These are phyloP conservation scores for Caenorhabditis parvicauda DNA, from an alignment of 2,888 invertebrate species.

Conservation along the genomic window DNA sequence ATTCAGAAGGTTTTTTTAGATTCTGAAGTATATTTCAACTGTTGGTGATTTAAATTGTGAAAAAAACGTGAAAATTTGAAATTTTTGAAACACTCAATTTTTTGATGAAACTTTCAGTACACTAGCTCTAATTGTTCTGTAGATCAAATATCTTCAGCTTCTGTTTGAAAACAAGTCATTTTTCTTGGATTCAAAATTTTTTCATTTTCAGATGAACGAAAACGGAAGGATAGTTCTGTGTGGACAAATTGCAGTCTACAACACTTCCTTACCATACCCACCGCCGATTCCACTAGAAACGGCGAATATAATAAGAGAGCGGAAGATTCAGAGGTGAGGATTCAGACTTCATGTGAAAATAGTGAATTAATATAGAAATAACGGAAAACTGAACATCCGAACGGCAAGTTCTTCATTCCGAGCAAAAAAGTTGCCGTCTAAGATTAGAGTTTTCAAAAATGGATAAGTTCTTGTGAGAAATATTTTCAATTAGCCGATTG, in stretches of 20 bases:
- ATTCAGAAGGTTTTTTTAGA: slow-evolving; percentile 61
- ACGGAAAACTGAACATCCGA: too few relatives aligned
- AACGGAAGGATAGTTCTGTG: slow-evolving; percentile 63
- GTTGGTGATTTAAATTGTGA: background rate
- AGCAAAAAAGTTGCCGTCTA: too few relatives aligned
- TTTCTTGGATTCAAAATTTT: background rate
- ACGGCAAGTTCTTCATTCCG: too few relatives aligned
- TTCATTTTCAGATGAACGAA: slow-evolving; percentile 61
- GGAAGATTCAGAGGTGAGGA: slow-evolving; percentile 63
- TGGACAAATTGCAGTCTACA: slow-evolving; percentile 65
- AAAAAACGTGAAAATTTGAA: background rate
- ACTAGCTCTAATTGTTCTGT: too few relatives aligned
- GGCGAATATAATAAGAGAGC: slow-evolving; percentile 29
- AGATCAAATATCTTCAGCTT: too few relatives aligned
- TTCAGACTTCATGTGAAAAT: too few relatives aligned
- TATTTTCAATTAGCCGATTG: background rate
- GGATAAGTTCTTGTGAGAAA: background rate
- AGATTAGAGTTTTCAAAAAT: too few relatives aligned
- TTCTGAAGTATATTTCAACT: background rate
- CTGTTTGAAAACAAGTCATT: background rate
- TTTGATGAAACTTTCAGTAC: background rate
- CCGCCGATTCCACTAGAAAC: slow-evolving; percentile 62
- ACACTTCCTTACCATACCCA: slow-evolving; percentile 64
- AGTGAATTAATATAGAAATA: too few relatives aligned
- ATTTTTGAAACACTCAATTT: background rate